Conservation (phyloP, 2,888 invertebrate species). For the Cremastinae sp. region DNA sequence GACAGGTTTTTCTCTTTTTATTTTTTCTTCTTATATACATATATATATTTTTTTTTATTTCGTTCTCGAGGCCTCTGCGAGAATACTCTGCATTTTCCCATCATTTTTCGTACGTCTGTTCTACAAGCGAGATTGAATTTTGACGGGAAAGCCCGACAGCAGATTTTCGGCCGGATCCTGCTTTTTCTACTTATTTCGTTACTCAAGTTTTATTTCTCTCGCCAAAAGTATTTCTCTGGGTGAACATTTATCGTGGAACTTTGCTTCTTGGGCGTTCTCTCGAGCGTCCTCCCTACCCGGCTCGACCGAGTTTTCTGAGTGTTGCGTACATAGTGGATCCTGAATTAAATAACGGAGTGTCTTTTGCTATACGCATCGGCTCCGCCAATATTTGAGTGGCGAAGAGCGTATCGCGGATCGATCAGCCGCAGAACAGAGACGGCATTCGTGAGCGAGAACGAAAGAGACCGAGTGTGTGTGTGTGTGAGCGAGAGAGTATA, state of each 20-base stretch:
- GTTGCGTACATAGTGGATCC: not conserved
- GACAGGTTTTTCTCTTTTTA: not conserved
- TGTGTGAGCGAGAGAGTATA: not conserved
- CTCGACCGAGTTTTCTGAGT: not conserved
- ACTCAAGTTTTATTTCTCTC: too few species aligned
- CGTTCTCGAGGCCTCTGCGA: too few species aligned
- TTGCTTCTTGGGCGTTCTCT: too few species aligned
- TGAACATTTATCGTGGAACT: too few species aligned
- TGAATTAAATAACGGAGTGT: constrained; percentile 19
- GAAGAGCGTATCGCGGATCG: constrained; percentile 31
- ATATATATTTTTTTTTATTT: too few species aligned
- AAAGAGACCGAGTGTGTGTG: not conserved
- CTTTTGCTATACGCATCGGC: constrained; percentile 9
- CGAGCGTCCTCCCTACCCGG: not conserved
- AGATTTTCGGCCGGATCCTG: too few species aligned
- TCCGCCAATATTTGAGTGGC: constrained; percentile 35
- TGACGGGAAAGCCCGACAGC: too few species aligned
- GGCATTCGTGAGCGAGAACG: not conserved
- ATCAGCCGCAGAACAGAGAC: constrained; percentile 4
- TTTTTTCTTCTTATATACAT: not conserved
- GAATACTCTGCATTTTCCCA: too few species aligned
- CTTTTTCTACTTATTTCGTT: too few species aligned
- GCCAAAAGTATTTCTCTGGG: too few species aligned
- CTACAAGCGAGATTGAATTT: too few species aligned
- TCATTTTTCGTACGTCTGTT: too few species aligned